Percentiles rank a stretch among this genome's conserved stretches.
Conservation (phyloP, 2,888 invertebrate species). For the Mechanitis mazaeus region DNA sequence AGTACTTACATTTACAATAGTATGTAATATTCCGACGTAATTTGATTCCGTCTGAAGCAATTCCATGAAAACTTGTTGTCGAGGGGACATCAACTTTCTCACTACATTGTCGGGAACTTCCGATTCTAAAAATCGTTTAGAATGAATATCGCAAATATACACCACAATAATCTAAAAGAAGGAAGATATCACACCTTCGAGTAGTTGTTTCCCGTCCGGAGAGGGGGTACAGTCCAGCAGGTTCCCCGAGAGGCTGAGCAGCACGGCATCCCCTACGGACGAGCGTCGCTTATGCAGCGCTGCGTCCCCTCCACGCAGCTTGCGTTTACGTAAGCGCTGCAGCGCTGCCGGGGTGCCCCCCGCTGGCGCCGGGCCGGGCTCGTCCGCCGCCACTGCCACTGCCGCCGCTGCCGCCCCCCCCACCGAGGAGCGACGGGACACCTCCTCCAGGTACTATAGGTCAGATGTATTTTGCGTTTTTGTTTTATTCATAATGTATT, state of each 20-base stretch:
- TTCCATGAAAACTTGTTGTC: slow-evolving; percentile 92
- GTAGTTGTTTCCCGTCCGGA: slow-evolving; percentile 81
- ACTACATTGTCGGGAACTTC: slow-evolving; percentile 79
- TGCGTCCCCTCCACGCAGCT: slow-evolving; percentile 78
- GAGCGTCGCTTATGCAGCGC: slow-evolving; percentile 87
- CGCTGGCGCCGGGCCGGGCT: slow-evolving; percentile 30
- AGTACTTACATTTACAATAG: slow-evolving; percentile 87
- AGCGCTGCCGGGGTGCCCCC: slow-evolving; percentile 58
- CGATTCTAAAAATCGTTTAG: slow-evolving; percentile 55
- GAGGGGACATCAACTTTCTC: slow-evolving; percentile 82
- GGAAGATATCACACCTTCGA: slow-evolving; percentile 56
- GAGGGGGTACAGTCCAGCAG: slow-evolving; percentile 92
- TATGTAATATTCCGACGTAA: slow-evolving; percentile 96
- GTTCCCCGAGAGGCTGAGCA: slow-evolving; percentile 90
- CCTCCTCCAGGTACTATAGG: slow-evolving; percentile 64
- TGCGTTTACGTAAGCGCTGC: slow-evolving; percentile 85
- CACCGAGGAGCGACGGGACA: slow-evolving; percentile 69
- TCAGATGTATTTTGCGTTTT: neutral
- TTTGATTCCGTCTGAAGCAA: slow-evolving; percentile 97
- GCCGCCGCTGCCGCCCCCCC: slow-evolving; percentile 48
- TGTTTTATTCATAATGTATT: neutral
- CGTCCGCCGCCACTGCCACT: slow-evolving; percentile 35
- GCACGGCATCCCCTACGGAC: slow-evolving; percentile 89
- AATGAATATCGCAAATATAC: neutral
- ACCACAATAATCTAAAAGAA: neutral